Base-by-base conservation (phyloP, 2,113 vertebrate genomes). In the Nettapus auritus region DNA sequence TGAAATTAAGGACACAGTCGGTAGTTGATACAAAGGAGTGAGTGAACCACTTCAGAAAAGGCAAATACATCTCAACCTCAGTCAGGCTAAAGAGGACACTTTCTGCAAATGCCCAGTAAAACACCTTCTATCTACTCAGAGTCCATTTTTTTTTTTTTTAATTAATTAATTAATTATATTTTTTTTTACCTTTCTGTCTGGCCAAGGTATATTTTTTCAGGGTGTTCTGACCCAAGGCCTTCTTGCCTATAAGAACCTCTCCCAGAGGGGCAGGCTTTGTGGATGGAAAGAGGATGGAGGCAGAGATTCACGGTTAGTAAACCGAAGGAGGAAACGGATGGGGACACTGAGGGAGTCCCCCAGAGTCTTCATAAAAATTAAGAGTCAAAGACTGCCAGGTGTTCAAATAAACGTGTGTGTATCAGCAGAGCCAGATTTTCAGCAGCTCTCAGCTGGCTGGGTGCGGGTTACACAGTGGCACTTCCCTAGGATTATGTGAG, bases 1-100 rank as follows among this genome's bases (percentile, higher is more conserved):
- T 92, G 83, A 84, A 89, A 95, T 90, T 94, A 96, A 90, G 90
- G 95, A 89, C 92, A 96, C 83, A 76, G 83, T 94, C 85, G 86
- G 95, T 29, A 95, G 87, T 59, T 96, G 94, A 92, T 85, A 89
- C 84, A 87, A 96, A 90, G 34, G 66, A 86, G 74, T 0, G 3
- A 76, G 62, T 46, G 44, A 96, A 90, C n/a, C 36, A 22, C 81
- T 96, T 92, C 67, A 94, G 81, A 96, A 96, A 92, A 87, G 83
- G 83, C 74, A 95, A 95, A 93, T 92, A 17, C 29, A 92, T 73
- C 88, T 84, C 86, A 90, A 82, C 59, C 80, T 94, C 90, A 82
- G 74, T 13, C 69, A 52, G 70, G 38, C 46, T 86, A 79, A 93
- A 93, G 33, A 38, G 0, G 14, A 44, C 40, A 9, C 50, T 82